phyloP scores from a whole-genome alignment of 2,888 invertebrate species.

The Oscheius sp. region DNA sequence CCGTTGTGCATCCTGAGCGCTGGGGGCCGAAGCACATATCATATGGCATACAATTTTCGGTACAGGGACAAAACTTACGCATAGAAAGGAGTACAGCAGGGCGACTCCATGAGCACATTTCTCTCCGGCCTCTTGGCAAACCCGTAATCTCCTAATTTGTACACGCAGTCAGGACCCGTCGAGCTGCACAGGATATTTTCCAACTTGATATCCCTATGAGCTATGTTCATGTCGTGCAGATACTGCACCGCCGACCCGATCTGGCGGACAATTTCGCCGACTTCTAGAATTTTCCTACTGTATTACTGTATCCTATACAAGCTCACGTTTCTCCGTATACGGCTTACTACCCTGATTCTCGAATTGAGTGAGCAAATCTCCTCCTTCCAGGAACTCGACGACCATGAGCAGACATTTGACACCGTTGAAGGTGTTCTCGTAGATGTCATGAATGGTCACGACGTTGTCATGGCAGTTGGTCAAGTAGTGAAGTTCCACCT shows the following conservation, averaged over 20 bases:
- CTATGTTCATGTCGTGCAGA: conserved; percentile 93
- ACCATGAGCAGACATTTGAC: conserved; percentile 92
- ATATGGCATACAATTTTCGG: neutral
- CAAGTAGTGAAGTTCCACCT: conserved; percentile 95
- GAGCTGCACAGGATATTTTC: conserved; percentile 89
- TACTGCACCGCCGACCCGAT: conserved; percentile 94
- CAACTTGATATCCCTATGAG: conserved; percentile 76
- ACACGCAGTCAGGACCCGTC: conserved; percentile 81
- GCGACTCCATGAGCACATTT: conserved; percentile 89
- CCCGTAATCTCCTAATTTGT: conserved; percentile 98
- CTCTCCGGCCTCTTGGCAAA: conserved; percentile 91
- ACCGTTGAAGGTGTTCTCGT: conserved; percentile 91
- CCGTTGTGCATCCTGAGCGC: too few species aligned
- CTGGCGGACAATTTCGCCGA: conserved; percentile 93
- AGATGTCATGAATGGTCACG: conserved; percentile 91
- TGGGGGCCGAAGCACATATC: too few species aligned
- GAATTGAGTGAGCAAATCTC: conserved; percentile 94
- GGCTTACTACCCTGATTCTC: conserved; percentile 93
- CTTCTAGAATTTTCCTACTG: conserved; percentile 79
- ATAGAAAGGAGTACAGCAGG: conserved; percentile 99
- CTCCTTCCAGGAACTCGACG: conserved; percentile 92
- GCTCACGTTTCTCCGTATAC: conserved; percentile 88
- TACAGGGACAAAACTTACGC: conserved; percentile 78
- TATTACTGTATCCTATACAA: neutral
- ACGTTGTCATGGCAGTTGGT: conserved; percentile 87